These are phyloP conservation scores for Zelostemma sp. DNA, from an alignment of 1,140 invertebrate species.

Conservation along the genomic window DNA sequence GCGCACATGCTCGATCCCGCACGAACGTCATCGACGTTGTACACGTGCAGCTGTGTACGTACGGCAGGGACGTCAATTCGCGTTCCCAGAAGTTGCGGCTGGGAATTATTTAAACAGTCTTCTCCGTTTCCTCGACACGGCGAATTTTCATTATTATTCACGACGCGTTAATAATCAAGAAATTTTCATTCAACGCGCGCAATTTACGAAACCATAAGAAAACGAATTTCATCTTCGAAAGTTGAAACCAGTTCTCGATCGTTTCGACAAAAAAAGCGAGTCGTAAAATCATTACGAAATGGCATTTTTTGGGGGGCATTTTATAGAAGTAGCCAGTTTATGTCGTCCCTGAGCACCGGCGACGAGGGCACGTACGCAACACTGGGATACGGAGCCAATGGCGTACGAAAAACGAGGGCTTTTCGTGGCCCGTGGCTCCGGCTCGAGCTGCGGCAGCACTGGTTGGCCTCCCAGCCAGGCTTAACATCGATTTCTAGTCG, in stretches of 20 bases:
- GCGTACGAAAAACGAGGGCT: constrained; percentile 41
- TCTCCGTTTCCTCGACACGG: background rate
- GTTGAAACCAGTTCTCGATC: too few species aligned
- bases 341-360: constrained; percentile 38
- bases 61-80: constrained; percentile 35
- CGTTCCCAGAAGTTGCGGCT: constrained; percentile 13
- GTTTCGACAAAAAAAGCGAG: too few species aligned
- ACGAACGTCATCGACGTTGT: constrained; percentile 23
- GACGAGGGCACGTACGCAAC: constrained; percentile 42
- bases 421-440: too few species aligned
- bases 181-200: too few species aligned
- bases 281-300: too few species aligned
- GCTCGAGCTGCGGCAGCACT: constrained; percentile 25
- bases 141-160: background rate
- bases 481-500: constrained; percentile 67
- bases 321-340: too few species aligned
- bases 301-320: too few species aligned
- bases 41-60: constrained; percentile 29
- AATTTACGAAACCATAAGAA: too few species aligned
- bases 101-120: constrained; percentile 6
- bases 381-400: constrained; percentile 16
- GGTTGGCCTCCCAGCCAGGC: constrained; percentile 56
- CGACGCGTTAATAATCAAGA: background rate
- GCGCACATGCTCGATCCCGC: constrained; percentile 39
- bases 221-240: too few species aligned